Evolutionary conservation across 2,113 vertebrate species (phyloP).

Genomic region (Hymenochirus boettgeri): DNA sequence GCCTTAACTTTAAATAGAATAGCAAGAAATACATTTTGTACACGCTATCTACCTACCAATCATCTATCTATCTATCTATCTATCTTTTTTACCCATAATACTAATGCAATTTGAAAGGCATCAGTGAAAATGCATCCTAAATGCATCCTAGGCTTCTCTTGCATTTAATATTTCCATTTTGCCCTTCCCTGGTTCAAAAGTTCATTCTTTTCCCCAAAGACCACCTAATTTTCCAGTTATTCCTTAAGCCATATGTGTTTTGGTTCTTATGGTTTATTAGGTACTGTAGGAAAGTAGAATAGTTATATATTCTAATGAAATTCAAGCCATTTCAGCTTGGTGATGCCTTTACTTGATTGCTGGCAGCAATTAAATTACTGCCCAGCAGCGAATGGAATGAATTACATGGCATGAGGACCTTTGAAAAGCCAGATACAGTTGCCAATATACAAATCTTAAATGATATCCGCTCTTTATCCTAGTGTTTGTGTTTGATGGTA

Average conservation of each 20-base stretch:
- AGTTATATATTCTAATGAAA: slow-evolving; percentile 84
- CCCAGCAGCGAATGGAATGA: slow-evolving; percentile 62
- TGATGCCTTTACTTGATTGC: slow-evolving; percentile 76
- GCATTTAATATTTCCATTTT: slow-evolving; percentile 73
- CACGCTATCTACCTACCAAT: too few relatives aligned
- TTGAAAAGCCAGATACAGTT: slow-evolving; percentile 50
- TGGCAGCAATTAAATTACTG: slow-evolving; percentile 75
- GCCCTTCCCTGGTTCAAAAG: slow-evolving; percentile 76
- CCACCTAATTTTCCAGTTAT: slow-evolving; percentile 83
- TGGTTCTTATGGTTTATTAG: slow-evolving; percentile 85
- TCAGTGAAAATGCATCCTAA: slow-evolving; percentile 67
- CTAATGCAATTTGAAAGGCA: slow-evolving; percentile 74
- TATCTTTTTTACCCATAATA: slow-evolving; percentile 72
- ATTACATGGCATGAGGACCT: slow-evolving; percentile 57
- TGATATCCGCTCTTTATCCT: slow-evolving; percentile 47
- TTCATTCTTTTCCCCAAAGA: slow-evolving; percentile 79
- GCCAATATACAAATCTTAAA: slow-evolving; percentile 46
- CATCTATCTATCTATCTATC: slow-evolving; percentile 52
- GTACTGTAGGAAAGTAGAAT: slow-evolving; percentile 81
- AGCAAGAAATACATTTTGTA: too few relatives aligned
- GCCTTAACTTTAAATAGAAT: too few relatives aligned
- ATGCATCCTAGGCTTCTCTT: slow-evolving; percentile 71
- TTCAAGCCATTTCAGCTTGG: slow-evolving; percentile 70
- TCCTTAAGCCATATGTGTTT: slow-evolving; percentile 84
- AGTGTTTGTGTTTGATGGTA: slow-evolving; percentile 68